These are phyloP conservation scores for Poeciliopsis paucimaculata DNA, from an alignment of 2,797 vertebrate species.

Conservation along the genomic window DNA sequence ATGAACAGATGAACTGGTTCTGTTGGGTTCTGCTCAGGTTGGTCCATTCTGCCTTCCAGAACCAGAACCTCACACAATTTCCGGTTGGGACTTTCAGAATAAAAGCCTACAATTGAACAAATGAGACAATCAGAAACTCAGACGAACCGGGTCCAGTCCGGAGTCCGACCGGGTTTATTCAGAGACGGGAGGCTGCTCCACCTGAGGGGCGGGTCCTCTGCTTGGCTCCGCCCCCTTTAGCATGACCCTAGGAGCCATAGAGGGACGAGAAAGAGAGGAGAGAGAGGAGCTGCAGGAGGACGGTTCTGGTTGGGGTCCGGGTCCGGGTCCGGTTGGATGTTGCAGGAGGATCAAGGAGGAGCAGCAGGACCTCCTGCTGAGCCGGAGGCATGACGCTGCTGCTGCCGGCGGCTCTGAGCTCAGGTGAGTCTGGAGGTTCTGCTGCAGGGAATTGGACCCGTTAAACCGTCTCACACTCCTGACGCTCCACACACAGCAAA, in stretches of 20 bases:
- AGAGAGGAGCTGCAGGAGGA: conserved; percentile 6
- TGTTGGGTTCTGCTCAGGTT: too few relatives aligned
- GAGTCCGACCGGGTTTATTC: conserved; percentile 34
- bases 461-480: background rate
- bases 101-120: conserved; percentile 11
- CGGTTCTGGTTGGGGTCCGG: background rate
- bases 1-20: too few relatives aligned
- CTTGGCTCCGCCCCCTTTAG: background rate
- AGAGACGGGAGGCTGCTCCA: conserved; percentile 23
- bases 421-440: conserved; percentile 3
- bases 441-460: background rate
- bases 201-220: accelerated
- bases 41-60: too few relatives aligned
- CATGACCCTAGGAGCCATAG: conserved; percentile 46
- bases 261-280: conserved; percentile 15
- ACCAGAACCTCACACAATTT: background rate
- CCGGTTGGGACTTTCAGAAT: conserved; percentile 25
- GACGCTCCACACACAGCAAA: background rate
- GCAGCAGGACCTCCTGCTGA: background rate
- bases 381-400: conserved; percentile 3
- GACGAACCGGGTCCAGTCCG: too few relatives aligned
- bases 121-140: too few relatives aligned
- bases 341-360: conserved; percentile 9
- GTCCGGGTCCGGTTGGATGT: background rate
- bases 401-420: background rate